Conservation (phyloP, 2,113 vertebrate genomes). For the Oplegnathus fasciatus region DNA sequence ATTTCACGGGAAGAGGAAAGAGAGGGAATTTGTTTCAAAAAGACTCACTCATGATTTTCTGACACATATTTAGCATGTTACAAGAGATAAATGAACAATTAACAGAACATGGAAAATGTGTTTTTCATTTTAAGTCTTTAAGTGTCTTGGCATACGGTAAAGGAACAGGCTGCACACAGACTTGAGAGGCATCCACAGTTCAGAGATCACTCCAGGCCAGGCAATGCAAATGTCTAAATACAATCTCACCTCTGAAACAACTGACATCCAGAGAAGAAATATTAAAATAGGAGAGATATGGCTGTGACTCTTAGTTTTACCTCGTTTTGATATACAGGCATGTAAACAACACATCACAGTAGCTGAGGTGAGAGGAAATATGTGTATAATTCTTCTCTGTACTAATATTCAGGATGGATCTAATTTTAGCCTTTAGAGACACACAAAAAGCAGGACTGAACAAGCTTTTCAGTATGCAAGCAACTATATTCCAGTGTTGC, state of each 20-base stretch:
- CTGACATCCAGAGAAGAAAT: neutral
- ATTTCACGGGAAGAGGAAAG: neutral
- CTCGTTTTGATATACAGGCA: neutral
- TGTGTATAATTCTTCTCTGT: neutral
- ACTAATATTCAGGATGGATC: slow-evolving; percentile 1
- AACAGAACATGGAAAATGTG: neutral
- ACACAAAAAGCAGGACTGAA: slow-evolving; percentile 24
- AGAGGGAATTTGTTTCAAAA: neutral
- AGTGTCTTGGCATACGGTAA: neutral
- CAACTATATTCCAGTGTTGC: slow-evolving; percentile 20
- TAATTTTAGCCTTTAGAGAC: slow-evolving; percentile 30
- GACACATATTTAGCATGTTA: neutral
- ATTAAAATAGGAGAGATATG: neutral
- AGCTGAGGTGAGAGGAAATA: slow-evolving; percentile 20
- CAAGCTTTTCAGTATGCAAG: slow-evolving; percentile 29
- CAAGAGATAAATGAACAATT: neutral
- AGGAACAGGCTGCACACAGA: neutral
- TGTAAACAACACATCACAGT: slow-evolving; percentile 5
- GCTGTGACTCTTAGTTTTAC: neutral
- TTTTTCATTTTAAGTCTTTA: neutral
- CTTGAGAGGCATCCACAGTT: neutral
- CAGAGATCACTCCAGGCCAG: neutral
- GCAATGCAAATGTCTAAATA: slow-evolving; percentile 1
- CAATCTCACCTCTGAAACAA: neutral
- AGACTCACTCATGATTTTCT: neutral